Evolutionary conservation across 1,140 invertebrate species (phyloP).

Genomic region (Drosophila littoralis): DNA sequence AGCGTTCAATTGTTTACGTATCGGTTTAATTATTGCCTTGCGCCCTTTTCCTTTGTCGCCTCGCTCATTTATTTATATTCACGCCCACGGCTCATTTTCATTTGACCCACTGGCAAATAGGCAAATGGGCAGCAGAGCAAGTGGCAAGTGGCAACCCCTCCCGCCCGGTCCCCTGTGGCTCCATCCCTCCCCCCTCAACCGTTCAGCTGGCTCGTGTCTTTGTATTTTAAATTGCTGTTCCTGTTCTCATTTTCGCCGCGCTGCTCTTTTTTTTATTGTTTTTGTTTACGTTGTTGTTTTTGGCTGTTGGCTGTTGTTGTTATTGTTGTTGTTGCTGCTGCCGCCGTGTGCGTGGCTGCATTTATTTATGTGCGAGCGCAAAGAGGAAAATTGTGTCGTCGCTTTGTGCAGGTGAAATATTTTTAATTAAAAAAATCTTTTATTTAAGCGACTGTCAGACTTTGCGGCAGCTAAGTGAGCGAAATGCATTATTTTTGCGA

Average conservation of each 20-base stretch:
- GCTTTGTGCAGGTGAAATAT: conserved; percentile 75
- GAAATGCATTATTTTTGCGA: conserved; percentile 39
- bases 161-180: conserved; percentile 4
- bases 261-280: conserved; percentile 32
- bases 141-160: conserved; percentile 16
- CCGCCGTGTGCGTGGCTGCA: conserved; percentile 34
- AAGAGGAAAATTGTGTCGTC: conserved; percentile 77
- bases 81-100: conserved; percentile 77
- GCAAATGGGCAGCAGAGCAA: conserved; percentile 18
- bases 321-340: conserved; percentile 27
- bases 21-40: conserved; percentile 76
- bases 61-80: conserved; percentile 79
- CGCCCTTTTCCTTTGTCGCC: conserved; percentile 37
- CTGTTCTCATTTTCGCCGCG: conserved; percentile 42
- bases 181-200: neutral
- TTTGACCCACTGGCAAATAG: conserved; percentile 67
- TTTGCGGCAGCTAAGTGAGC: neutral
- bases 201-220: conserved; percentile 65
- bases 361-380: conserved; percentile 72
- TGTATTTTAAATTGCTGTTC: conserved; percentile 76
- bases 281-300: neutral
- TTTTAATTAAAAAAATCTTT: conserved; percentile 80
- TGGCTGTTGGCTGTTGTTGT: neutral
- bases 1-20: conserved; percentile 77
- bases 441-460: conserved; percentile 75